phyloP scores from a whole-genome alignment of 1,140 invertebrate species.

The Mamestra configurata region DNA sequence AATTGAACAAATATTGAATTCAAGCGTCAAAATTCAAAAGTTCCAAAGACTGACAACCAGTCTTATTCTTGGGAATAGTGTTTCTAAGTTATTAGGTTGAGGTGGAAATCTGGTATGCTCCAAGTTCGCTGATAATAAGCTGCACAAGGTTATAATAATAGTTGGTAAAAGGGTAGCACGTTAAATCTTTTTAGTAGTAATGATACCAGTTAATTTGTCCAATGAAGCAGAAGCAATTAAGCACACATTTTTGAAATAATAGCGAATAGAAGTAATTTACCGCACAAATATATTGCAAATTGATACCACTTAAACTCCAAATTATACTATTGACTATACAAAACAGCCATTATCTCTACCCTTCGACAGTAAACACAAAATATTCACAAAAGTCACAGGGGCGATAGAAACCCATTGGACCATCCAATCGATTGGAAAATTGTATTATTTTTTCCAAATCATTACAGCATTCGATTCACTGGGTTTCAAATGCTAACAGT shows the following conservation, averaged over 20 bases:
- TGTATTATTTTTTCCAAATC: conserved; percentile 42
- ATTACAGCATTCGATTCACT: conserved; percentile 26
- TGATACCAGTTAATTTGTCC: background rate
- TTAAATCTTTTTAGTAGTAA: background rate
- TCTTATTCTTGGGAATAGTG: no score
- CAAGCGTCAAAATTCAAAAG: no score
- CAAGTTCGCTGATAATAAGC: no score
- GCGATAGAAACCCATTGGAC: conserved; percentile 35
- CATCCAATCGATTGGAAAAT: conserved; percentile 44
- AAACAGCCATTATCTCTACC: background rate
- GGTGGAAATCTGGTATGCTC: no score
- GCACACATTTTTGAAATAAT: background rate
- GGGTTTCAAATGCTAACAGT: background rate
- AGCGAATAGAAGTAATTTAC: background rate
- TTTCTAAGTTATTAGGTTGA: no score
- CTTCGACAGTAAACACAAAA: conserved; percentile 16
- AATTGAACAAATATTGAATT: no score
- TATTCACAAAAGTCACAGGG: background rate
- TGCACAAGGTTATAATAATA: no score
- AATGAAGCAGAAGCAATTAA: background rate
- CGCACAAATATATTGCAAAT: background rate
- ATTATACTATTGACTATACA: background rate
- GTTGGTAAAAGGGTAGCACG: no score
- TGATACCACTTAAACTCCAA: background rate
- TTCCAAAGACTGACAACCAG: no score